Percentiles rank a stretch among this genome's conserved stretches.
phyloP scores from a whole-genome alignment of 2,888 invertebrate genomes.

The Carabus problematicus region DNA sequence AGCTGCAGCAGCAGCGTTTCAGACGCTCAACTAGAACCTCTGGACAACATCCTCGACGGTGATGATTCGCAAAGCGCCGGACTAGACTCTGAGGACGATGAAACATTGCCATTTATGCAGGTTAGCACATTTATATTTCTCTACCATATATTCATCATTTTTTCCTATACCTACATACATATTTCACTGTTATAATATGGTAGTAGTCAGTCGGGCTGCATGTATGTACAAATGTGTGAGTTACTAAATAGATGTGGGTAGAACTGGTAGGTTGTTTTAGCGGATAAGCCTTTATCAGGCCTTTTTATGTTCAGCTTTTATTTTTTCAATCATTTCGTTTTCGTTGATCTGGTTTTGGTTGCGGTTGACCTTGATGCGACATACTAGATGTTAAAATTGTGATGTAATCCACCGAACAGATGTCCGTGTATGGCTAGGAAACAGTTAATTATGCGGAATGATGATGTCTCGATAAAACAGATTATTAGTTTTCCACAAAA shows the following conservation, averaged over 20 bases:
- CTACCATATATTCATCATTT: background rate
- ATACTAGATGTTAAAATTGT: conserved; percentile 29
- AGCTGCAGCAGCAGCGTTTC: conserved; percentile 60
- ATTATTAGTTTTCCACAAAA: too few species aligned
- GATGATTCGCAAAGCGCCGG: conserved; percentile 66
- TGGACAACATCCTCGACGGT: conserved; percentile 63
- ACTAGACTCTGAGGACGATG: conserved; percentile 60
- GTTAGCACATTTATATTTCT: conserved; percentile 47
- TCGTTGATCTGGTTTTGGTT: conserved; percentile 34
- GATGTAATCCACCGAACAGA: conserved; percentile 33
- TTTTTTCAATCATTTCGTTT: conserved; percentile 19
- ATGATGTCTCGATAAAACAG: conserved; percentile 8
- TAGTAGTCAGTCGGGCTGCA: background rate
- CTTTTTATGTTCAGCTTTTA: conserved; percentile 21
- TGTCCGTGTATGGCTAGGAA: conserved; percentile 29
- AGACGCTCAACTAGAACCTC: conserved; percentile 52
- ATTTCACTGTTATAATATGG: background rate
- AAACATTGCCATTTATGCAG: conserved; percentile 54
- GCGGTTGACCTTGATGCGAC: conserved; percentile 29
- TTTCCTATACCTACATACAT: conserved; percentile 6
- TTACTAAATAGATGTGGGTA: background rate
- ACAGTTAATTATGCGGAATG: conserved; percentile 37
- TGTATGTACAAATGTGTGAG: background rate
- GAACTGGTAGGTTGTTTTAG: conserved; percentile 6
- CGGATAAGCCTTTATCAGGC: conserved; percentile 17